Evolutionary conservation across 2,113 vertebrate species (phyloP), one percentile per base, ranked within the genome.

Genomic region (Otolemur garnettii): DNA sequence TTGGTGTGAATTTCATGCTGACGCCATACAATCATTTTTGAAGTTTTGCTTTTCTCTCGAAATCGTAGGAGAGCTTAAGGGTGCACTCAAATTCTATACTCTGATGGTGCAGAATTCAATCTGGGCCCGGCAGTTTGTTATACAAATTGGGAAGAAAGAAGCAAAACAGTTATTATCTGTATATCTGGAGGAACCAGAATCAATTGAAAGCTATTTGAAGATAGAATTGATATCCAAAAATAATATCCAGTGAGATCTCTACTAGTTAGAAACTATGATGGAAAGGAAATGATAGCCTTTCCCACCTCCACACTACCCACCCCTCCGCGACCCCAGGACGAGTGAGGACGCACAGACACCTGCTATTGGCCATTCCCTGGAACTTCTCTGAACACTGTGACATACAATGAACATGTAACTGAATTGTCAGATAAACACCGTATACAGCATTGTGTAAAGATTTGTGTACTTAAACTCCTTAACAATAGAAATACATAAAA

Each of bases 31-130:
- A 79, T 60, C 35, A 55, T 68, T 92, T 92, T 69, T 80, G 1
- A 42, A 62, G 64, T 80, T 96, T 75, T 68, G 55, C 57, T 87
- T 91, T 75, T 78, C 62, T 69, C 26, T 80, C 33, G 45, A 91
- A 91, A 71, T 80, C 81, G 28, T 94, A 68, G 38, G 84, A 62
- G 6, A 60, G 45, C 26, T 91, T 74, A 91, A 59, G 62, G 0
- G 0, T 60, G 42, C 90, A 71, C 78, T 87, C 53, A 59, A 42
- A 78, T 69, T 77, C 64, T 78, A 14, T 35, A 26, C 69, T 91
- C 87, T 50, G 42, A 77, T 55, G 50, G 53, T 35, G 22, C 2
- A 75, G 18, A 92, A 81, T 35, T 88, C 72, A 80, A 4, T 85
- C 26, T 71, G 33, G 15, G 19, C 12, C 50, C 87, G 19, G 19